Percentiles rank a stretch among this genome's conserved stretches.
Evolutionary conservation across 2,797 vertebrate genomes (phyloP).

Genomic region (Coluber constrictor): DNA sequence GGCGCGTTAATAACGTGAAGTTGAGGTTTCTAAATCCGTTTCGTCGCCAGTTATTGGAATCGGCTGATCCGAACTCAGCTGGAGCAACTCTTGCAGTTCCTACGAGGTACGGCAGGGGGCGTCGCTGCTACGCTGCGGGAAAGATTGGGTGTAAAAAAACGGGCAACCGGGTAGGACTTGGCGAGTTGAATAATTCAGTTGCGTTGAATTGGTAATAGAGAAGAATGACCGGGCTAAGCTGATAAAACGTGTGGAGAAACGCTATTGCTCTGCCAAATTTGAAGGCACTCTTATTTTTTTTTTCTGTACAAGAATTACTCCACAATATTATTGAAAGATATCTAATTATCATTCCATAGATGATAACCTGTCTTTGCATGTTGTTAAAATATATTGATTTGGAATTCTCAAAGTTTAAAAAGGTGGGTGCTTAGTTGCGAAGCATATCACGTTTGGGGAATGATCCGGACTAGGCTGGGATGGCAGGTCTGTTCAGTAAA

Average conservation of each 20-base stretch:
- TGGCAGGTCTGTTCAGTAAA: not conserved
- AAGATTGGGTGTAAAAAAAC: too few species aligned
- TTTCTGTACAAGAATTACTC: not conserved
- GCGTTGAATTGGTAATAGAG: not conserved
- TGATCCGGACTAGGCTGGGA: not conserved
- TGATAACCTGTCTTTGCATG: not conserved
- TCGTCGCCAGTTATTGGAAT: not conserved
- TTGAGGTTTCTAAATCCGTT: not conserved
- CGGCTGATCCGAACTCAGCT: not conserved
- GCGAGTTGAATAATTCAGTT: not conserved
- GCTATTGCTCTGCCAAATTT: not conserved
- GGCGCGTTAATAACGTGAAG: not conserved
- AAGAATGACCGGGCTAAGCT: not conserved
- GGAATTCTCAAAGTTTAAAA: not conserved
- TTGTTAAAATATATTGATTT: not conserved
- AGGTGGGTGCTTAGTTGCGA: not conserved
- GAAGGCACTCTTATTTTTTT: not conserved
- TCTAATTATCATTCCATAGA: not conserved
- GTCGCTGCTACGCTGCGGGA: slow-evolving; percentile 34
- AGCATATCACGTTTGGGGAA: not conserved
- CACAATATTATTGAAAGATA: not conserved
- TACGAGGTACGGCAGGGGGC: slow-evolving; percentile 43
- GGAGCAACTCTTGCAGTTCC: not conserved
- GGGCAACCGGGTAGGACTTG: not conserved
- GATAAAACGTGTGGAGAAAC: not conserved